Evolutionary conservation across 2,113 vertebrate genomes (phyloP), one percentile per base, ranked within the genome.

Genomic region (Zosterops pallidus): DNA sequence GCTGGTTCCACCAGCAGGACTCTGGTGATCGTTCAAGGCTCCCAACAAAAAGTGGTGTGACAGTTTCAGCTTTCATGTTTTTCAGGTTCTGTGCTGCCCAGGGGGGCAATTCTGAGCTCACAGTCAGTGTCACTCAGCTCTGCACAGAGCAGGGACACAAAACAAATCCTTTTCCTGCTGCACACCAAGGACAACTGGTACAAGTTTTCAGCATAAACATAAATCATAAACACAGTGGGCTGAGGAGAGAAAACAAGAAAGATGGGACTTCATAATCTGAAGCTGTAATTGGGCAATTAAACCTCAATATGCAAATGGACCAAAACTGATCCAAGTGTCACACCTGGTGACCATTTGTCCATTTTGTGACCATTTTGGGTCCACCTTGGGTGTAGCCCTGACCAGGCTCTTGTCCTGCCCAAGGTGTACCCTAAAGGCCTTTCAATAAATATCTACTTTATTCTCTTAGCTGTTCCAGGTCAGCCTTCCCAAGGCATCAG

Each of bases 291-390:
- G 22, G n/a, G 35, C 33, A 57, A 57, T 57, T 57, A 9, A 57
- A 35, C 14, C 56, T 22, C n/a, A 35, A 57, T 2, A 10, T 57
- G 21, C 33, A 57, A 57, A 57, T 35, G 33, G 6, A 59, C 22
- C 56, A 24, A 35, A 35, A 35, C 9, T 59, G 7, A 35, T 24
- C 4, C 5, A 35, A 59, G 9, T 59, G n/a, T 35, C 4, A 35
- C n/a, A 16, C 56, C n/a, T 59, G 0, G 4, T 35, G n/a, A 22
- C 31, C 3, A 0, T n/a, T n/a, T 56, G 20, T 35, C n/a, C 22
- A 24, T 59, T 59, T 59, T 59, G 56, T 37, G 57, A 1, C 57
- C 14, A 35, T 59, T 59, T 59, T 35, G 56, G n/a, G 14, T 24
- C n/a, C 22, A 35, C 56, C n/a, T 59, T 59, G 56, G 19, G 22